These are phyloP conservation scores for Perca fluviatilis DNA, from an alignment of 2,113 vertebrate genomes.

Conservation along the genomic window DNA sequence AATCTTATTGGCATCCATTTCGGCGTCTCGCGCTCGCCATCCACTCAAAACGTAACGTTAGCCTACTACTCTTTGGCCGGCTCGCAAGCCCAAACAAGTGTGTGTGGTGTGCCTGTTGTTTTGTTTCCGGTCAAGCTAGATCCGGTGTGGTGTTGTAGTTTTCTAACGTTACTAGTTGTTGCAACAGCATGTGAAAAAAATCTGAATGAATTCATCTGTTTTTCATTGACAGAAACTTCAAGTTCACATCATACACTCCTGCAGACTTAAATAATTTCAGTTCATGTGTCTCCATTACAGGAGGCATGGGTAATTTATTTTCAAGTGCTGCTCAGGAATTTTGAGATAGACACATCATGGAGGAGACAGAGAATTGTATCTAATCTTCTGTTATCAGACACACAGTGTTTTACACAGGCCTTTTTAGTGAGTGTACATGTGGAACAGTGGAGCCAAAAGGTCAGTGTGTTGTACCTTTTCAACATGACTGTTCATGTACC, in stretches of 20 bases:
- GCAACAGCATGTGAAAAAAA: too few species aligned
- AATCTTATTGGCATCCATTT: too few species aligned
- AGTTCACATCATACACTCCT: background rate
- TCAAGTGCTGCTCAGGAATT: background rate
- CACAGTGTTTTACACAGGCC: background rate
- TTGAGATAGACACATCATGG: background rate
- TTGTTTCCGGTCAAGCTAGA: too few species aligned
- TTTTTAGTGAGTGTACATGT: background rate
- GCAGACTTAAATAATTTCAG: background rate
- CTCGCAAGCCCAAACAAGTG: too few species aligned
- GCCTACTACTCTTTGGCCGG: too few species aligned
- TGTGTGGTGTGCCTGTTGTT: too few species aligned
- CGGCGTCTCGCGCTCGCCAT: too few species aligned
- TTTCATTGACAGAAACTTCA: background rate
- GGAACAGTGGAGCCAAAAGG: slow-evolving; percentile 5
- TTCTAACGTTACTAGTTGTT: too few species aligned
- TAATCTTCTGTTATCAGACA: slow-evolving; percentile 29
- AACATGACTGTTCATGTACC: background rate
- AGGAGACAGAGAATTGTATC: background rate
- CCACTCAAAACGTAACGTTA: too few species aligned
- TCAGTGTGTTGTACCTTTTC: background rate
- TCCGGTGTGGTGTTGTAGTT: too few species aligned
- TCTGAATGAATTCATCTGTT: background rate
- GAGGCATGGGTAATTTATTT: background rate
- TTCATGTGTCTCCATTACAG: background rate